These are phyloP conservation scores for Pyrochroa serraticornis DNA, from an alignment of 2,888 invertebrate species.

Conservation along the genomic window DNA sequence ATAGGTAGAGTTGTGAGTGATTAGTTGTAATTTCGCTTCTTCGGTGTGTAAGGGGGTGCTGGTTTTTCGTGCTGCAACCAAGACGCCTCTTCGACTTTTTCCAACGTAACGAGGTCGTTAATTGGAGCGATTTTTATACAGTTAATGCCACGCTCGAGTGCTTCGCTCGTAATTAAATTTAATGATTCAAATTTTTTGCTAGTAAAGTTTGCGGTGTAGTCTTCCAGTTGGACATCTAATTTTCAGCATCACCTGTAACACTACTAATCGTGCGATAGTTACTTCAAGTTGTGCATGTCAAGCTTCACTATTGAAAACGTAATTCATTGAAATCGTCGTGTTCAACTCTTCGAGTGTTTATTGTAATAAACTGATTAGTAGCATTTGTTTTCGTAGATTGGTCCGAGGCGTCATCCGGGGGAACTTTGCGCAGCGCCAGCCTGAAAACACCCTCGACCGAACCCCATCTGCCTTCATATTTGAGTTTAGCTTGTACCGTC, in stretches of 20 bases:
- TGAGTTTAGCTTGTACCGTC: slow-evolving; percentile 87
- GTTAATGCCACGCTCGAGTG: slow-evolving; percentile 13
- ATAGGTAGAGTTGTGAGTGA: too few relatives aligned
- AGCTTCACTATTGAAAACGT: too few relatives aligned
- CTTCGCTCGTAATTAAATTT: slow-evolving; percentile 7
- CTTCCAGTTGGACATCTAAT: too few relatives aligned
- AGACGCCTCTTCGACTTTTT: slow-evolving; percentile 1
- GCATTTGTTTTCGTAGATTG: slow-evolving; percentile 55
- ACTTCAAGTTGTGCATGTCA: too few relatives aligned
- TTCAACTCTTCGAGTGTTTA: not conserved
- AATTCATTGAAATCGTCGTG: too few relatives aligned
- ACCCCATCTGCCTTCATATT: slow-evolving; percentile 82
- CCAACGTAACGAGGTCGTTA: slow-evolving; percentile 6
- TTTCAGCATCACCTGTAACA: too few relatives aligned
- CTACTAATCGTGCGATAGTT: too few relatives aligned
- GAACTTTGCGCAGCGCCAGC: slow-evolving; percentile 61
- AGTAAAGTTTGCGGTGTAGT: too few relatives aligned
- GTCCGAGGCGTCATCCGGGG: slow-evolving; percentile 59
- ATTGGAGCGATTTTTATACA: slow-evolving; percentile 8
- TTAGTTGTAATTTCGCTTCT: not conserved
- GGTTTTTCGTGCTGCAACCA: too few relatives aligned
- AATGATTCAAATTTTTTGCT: slow-evolving; percentile 2
- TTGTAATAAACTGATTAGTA: not conserved
- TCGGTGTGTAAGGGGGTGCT: not conserved
- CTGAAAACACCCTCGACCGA: slow-evolving; percentile 43